Base-by-base conservation (phyloP, 2,113 vertebrate species). In the Sorex fumeus region DNA sequence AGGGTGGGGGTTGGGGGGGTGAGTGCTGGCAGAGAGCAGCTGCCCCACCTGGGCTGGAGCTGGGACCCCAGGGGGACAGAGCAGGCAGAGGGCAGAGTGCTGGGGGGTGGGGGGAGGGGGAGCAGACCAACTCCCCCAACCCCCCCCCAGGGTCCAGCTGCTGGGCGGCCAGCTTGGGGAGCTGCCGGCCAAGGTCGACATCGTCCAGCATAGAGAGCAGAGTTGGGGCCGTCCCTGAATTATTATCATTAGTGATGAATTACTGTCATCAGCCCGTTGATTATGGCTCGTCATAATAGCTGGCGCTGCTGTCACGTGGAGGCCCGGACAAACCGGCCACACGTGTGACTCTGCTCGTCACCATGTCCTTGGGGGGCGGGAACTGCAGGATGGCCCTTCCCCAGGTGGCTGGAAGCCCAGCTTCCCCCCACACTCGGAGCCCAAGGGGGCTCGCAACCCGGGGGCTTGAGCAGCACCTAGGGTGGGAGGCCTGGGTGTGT, bases 221-320 rank as follows among this genome's bases (percentile, higher is more conserved):
- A 92, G 78, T 4, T 3, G 47, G 66, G 79, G 45, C 74, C 27
- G 47, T 21, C 66, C 27, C 84, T 75, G 1, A 34, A 34, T 88
- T 75, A 80, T 67, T 87, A 77, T 45, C 67, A 45, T 57, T 50
- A 66, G 67, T 57, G 64, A 74, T 62, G 50, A 90, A 40, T 91
- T 94, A 45, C 81, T 18, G 32, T 30, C 64, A 45, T 1, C 43
- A 87, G 70, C 47, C 4, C 2, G 21, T 43, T 64, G 40, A 64
- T 87, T 74, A 62, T 27, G 16, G 27, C 40, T 13, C 19, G 34
- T 60, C 9, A 1, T 19, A 53, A 27, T 47, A 32, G 36, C 90
- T 30, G 21, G 15, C 3, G 8, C 5, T 60, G 57, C 57, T 60
- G 57, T 60, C 19, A 60, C 57, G 16, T 0, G 0, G 45, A 9